Conservation (phyloP, 2,888 invertebrate genomes). For the Subacronicta megacephala region DNA sequence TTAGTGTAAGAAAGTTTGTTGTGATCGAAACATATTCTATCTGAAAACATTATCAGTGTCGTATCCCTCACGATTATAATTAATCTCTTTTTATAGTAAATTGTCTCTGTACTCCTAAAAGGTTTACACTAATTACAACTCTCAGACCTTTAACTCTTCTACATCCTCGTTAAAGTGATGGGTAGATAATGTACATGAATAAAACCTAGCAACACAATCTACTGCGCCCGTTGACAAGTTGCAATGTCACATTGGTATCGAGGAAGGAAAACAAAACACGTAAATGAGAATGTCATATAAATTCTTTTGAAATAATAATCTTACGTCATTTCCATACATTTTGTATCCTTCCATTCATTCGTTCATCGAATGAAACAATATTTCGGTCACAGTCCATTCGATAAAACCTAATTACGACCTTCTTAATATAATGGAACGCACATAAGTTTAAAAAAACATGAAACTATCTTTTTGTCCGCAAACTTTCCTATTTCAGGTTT, state of each 20-base stretch:
- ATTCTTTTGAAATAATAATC: no score
- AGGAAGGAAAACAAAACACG: no score
- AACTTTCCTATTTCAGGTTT: conserved; percentile 88
- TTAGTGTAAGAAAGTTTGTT: neutral
- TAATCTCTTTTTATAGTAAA: neutral
- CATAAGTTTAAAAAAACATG: conserved; percentile 62
- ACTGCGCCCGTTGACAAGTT: no score
- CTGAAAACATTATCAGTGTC: no score
- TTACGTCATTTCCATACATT: no score
- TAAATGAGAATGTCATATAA: no score
- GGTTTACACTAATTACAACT: conserved; percentile 11
- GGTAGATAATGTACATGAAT: neutral
- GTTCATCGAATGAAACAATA: conserved; percentile 55
- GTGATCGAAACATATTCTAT: neutral
- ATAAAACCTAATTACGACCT: conserved; percentile 76
- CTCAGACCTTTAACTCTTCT: conserved; percentile 18
- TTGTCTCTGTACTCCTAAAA: no score
- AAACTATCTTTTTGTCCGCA: conserved; percentile 83
- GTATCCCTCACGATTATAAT: neutral
- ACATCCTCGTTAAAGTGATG: conserved; percentile 3
- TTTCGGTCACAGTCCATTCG: conserved; percentile 61
- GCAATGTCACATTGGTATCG: no score
- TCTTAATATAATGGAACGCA: conserved; percentile 71
- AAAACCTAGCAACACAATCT: neutral
- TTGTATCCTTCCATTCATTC: no score